Percentiles rank a stretch among this genome's conserved stretches.
Evolutionary conservation across 1,140 invertebrate genomes (phyloP).

Genomic region (Trichonephila clavata): DNA sequence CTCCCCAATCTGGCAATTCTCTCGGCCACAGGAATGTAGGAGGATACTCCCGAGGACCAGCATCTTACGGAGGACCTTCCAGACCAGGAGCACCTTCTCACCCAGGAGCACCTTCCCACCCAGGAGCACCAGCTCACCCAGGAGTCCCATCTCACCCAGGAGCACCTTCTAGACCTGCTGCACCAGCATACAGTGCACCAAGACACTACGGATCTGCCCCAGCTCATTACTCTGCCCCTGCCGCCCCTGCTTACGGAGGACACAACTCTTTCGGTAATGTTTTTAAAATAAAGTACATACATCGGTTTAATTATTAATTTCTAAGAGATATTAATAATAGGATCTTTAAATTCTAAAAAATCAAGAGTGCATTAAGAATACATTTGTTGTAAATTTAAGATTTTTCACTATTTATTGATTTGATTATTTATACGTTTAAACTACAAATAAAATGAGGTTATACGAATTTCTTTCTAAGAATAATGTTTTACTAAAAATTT

Average conservation of each 20-base stretch:
- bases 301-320: not conserved
- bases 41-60: not conserved
- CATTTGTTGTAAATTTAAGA: no score
- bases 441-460: no score
- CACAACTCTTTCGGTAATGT: not conserved
- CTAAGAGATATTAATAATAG: no score
- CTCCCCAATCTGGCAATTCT: conserved; percentile 42
- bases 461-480: no score
- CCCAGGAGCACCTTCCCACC: not conserved
- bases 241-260: conserved; percentile 10
- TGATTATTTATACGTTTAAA: no score
- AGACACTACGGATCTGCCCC: conserved; percentile 18
- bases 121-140: not conserved
- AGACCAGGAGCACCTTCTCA: not conserved
- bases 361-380: no score
- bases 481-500: no score
- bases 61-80: not conserved
- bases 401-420: no score
- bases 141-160: not conserved
- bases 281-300: no score
- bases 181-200: conserved; percentile 19
- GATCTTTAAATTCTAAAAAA: no score
- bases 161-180: not conserved
- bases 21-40: conserved; percentile 23
- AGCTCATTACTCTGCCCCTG: not conserved